Percentiles rank a stretch among this genome's conserved stretches.
These are phyloP conservation scores for Drosophila percnosoma DNA, from an alignment of 2,888 invertebrate species.

Conservation along the genomic window DNA sequence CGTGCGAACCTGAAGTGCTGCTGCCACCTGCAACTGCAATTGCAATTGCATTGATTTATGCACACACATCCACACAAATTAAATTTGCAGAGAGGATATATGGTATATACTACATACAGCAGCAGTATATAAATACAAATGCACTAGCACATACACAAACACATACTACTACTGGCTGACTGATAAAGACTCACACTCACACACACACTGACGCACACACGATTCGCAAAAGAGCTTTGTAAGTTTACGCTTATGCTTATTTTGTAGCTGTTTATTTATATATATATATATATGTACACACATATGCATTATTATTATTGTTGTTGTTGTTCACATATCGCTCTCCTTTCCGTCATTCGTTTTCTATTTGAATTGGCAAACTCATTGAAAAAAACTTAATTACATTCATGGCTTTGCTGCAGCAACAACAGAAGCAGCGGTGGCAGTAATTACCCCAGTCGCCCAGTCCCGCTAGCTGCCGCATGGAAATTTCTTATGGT, in stretches of 20 bases:
- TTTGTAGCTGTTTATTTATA: conserved; percentile 63
- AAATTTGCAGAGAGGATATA: conserved; percentile 41
- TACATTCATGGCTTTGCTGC: conserved; percentile 51
- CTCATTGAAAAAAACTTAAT: conserved; percentile 62
- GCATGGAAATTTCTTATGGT: conserved; percentile 63
- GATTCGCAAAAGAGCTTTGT: conserved; percentile 54
- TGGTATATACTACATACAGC: conserved; percentile 32
- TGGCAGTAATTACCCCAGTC: conserved; percentile 45
- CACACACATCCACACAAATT: conserved; percentile 25
- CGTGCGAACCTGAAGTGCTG: conserved; percentile 60
- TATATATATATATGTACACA: not conserved
- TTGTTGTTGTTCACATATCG: conserved; percentile 56
- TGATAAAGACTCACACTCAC: conserved; percentile 55
- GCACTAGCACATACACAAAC: conserved; percentile 10
- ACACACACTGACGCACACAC: conserved; percentile 25
- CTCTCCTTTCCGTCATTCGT: conserved; percentile 64
- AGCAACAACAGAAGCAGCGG: conserved; percentile 13
- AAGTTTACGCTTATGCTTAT: conserved; percentile 70
- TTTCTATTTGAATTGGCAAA: conserved; percentile 71
- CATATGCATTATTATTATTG: conserved; percentile 40
- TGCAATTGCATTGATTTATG: conserved; percentile 68
- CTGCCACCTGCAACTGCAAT: conserved; percentile 43
- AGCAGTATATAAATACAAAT: conserved; percentile 32
- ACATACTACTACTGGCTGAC: conserved; percentile 39
- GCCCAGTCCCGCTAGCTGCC: conserved; percentile 29